These are phyloP conservation scores for Euura saliciscinereae DNA, from an alignment of 1,140 invertebrate species.

Conservation along the genomic window DNA sequence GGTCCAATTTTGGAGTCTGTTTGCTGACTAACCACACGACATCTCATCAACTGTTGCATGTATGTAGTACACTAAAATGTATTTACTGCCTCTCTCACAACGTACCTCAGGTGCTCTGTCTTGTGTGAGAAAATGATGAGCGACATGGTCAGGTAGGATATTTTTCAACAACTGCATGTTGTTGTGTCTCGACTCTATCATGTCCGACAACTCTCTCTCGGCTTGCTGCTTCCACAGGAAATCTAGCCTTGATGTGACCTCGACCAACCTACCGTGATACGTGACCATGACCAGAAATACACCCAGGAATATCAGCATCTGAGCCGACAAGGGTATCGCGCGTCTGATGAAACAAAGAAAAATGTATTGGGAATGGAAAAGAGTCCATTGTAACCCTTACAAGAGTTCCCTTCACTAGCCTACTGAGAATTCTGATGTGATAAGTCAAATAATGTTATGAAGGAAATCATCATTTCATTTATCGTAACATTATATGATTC, in stretches of 20 bases:
- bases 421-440: too few species aligned
- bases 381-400: too few species aligned
- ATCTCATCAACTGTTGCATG: too few species aligned
- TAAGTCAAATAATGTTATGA: too few species aligned
- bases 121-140: conserved; percentile 87
- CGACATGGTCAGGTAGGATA: conserved; percentile 95
- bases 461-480: too few species aligned
- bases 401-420: too few species aligned
- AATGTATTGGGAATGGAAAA: not conserved
- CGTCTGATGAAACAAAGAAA: conserved; percentile 39
- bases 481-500: too few species aligned
- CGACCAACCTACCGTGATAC: conserved; percentile 89
- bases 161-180: conserved; percentile 89
- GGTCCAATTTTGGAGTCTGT: too few species aligned
- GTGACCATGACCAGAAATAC: conserved; percentile 88
- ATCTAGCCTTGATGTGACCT: conserved; percentile 88
- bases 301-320: conserved; percentile 79
- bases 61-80: not conserved
- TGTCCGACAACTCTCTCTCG: conserved; percentile 87
- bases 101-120: conserved; percentile 73
- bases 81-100: conserved; percentile 9
- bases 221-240: conserved; percentile 96
- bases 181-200: conserved; percentile 85
- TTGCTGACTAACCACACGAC: too few species aligned
- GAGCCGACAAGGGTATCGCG: conserved; percentile 71